Conservation (phyloP, 2,113 vertebrate species). For the Silurus glanis region DNA sequence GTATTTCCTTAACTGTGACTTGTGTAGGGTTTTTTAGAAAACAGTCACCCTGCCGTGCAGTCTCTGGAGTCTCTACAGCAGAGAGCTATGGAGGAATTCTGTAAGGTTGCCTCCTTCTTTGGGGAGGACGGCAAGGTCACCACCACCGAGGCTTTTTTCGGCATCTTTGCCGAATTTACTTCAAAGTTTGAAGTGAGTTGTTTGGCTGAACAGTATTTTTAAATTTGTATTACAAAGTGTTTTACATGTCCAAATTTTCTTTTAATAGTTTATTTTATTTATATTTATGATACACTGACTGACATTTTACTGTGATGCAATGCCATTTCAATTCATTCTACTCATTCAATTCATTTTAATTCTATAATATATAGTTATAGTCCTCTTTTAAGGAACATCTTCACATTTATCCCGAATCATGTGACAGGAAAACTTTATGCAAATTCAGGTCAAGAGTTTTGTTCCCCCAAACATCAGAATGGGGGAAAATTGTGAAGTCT, state of each 20-base stretch:
- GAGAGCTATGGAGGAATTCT: slow-evolving; percentile 87
- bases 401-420: too few species aligned
- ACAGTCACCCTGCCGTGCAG: slow-evolving; percentile 83
- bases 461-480: background rate
- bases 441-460: too few species aligned
- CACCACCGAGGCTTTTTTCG: slow-evolving; percentile 91
- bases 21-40: slow-evolving; percentile 88
- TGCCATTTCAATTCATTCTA: background rate
- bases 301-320: background rate
- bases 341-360: too few species aligned
- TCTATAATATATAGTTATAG: background rate
- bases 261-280: background rate
- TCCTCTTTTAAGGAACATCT: too few species aligned
- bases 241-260: background rate
- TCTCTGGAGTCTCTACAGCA: slow-evolving; percentile 89
- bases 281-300: background rate
- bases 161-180: slow-evolving; percentile 93
- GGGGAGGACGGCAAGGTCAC: slow-evolving; percentile 89
- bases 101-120: slow-evolving; percentile 87
- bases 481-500: background rate
- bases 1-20: slow-evolving; percentile 70
- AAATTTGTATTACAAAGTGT: background rate
- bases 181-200: slow-evolving; percentile 90
- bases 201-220: slow-evolving; percentile 2
- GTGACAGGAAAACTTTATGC: too few species aligned